Evolutionary conservation across 2,888 invertebrate genomes (phyloP).

Genomic region (Carabus problematicus): DNA sequence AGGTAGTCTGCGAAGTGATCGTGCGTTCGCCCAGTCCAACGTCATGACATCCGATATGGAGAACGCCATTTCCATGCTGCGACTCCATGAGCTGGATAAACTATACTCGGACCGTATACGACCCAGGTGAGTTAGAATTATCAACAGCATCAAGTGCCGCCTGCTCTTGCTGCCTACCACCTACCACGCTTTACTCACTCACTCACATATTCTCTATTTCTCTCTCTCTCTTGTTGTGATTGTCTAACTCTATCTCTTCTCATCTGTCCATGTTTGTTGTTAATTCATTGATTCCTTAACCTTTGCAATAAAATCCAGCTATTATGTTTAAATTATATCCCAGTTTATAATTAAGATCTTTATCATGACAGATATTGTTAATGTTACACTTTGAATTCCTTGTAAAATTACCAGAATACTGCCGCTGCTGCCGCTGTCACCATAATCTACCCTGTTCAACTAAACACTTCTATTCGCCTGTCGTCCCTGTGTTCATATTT

Average conservation of each 20-base stretch:
- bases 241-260: neutral
- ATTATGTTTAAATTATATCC: conserved; percentile 14
- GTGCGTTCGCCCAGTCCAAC: conserved; percentile 44
- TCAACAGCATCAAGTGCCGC: neutral
- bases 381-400: conserved; percentile 1
- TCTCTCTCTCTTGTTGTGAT: conserved; percentile 8
- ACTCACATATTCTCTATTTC: conserved; percentile 2
- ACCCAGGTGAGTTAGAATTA: conserved; percentile 57
- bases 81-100: conserved; percentile 57
- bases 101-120: conserved; percentile 57
- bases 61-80: conserved; percentile 58
- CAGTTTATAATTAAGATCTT: neutral
- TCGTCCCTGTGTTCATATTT: too few species aligned
- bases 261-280: neutral
- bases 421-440: too few species aligned
- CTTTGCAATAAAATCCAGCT: too few species aligned
- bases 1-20: conserved; percentile 59
- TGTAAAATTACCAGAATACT: neutral
- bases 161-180: conserved; percentile 23
- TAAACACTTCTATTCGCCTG: too few species aligned
- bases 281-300: neutral
- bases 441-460: too few species aligned
- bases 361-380: too few species aligned
- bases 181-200: conserved; percentile 1
- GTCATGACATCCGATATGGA: conserved; percentile 48